phyloP scores from a whole-genome alignment of 53 echinoderm and acorn worm genomes.

The Paracentrotus lividus region DNA sequence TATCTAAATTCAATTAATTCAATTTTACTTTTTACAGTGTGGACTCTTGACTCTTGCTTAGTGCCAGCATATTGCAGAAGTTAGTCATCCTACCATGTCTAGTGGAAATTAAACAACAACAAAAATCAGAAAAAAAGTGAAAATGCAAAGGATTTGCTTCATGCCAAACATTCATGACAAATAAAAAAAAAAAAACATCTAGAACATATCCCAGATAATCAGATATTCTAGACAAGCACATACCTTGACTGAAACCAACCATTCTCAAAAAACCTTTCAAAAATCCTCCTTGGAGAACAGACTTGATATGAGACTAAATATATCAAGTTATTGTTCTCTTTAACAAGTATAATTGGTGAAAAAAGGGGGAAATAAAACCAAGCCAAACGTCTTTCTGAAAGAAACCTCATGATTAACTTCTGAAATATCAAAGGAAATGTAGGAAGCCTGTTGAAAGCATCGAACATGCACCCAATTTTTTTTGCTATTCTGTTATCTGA shows the following conservation, averaged over 20 bases:
- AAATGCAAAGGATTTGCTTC: too few relatives aligned
- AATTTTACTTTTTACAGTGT: too few relatives aligned
- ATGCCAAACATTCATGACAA: too few relatives aligned
- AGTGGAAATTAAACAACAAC: too few relatives aligned
- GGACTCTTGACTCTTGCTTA: too few relatives aligned
- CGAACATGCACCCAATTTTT: too few relatives aligned
- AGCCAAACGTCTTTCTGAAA: constrained; percentile 20
- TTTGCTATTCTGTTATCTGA: neutral
- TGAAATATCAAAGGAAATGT: neutral
- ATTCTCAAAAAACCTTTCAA: constrained; percentile 11
- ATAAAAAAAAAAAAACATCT: too few relatives aligned
- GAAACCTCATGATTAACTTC: neutral
- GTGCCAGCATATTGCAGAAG: too few relatives aligned
- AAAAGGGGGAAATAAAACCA: neutral
- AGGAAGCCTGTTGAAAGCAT: too few relatives aligned
- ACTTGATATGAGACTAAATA: constrained; percentile 4
- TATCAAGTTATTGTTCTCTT: constrained; percentile 13
- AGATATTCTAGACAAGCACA: neutral
- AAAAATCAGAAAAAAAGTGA: too few relatives aligned
- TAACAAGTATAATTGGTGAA: neutral
- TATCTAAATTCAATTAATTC: too few relatives aligned
- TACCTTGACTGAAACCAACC: neutral
- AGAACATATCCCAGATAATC: neutral
- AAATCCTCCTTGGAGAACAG: constrained; percentile 58
- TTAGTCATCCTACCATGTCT: too few relatives aligned